Evolutionary conservation across 2,888 invertebrate genomes (phyloP).

Genomic region (Yponomeuta malinellus): DNA sequence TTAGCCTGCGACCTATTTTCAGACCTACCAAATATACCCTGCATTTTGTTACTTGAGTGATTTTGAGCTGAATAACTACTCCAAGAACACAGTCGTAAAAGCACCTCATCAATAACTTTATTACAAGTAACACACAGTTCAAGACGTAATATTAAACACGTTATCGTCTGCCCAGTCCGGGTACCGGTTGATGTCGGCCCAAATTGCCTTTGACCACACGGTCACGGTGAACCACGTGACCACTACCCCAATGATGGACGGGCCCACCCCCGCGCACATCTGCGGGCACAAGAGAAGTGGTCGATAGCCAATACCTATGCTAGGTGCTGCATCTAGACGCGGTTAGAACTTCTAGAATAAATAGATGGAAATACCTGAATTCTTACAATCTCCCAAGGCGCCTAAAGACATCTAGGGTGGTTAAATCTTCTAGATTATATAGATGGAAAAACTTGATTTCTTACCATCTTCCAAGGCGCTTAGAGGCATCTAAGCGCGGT

Average conservation of each 20-base stretch:
- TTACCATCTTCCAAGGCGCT: not conserved
- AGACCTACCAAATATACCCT: no score
- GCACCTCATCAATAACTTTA: no score
- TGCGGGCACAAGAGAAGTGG: constrained; percentile 23
- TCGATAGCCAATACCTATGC: not conserved
- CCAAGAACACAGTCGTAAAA: no score
- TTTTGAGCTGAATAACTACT: no score
- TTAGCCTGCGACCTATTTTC: no score
- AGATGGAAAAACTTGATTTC: not conserved
- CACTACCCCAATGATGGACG: constrained; percentile 35
- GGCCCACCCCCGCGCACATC: constrained; percentile 50
- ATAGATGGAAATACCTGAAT: not conserved
- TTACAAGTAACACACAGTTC: no score
- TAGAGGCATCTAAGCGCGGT: not conserved
- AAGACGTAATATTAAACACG: not conserved
- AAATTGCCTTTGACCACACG: constrained; percentile 52
- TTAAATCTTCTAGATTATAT: no score
- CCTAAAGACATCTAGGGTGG: no score
- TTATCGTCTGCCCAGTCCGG: constrained; percentile 37
- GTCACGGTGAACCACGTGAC: constrained; percentile 47
- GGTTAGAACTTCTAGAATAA: not conserved
- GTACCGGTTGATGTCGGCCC: constrained; percentile 39
- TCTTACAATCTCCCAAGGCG: no score
- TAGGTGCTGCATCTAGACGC: no score
- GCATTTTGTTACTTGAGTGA: no score